Evolutionary conservation across 2,797 vertebrate genomes (phyloP), one percentile per base, ranked within the genome.

Genomic region (Phoeniculus purpureus): DNA sequence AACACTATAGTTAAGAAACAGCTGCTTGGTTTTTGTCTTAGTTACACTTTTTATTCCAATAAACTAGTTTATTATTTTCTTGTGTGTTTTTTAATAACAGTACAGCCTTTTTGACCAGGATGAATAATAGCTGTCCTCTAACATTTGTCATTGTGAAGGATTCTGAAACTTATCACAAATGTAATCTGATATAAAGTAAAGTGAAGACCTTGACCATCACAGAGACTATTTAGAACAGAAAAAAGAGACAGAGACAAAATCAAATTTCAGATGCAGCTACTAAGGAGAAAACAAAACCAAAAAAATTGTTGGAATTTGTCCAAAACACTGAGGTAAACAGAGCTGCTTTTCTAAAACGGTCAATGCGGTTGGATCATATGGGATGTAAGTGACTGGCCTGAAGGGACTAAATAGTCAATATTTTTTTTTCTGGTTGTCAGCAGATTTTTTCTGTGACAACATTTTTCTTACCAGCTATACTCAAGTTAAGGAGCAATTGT

Each of bases 361-460:
- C 43, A 51, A 55, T 45, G 18, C 48, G 23, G 54, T 92, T 73
- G 51, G 88, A 40, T 94, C 65, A 88, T 1, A 7, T 93, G 48
- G 47, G 65, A 15, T 21, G 31, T 65, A 89, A 58, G 47, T 82
- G 72, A 90, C 76, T 90, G 43, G 29, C 52, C 65, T 37, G 77
- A 62, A 80, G 84, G 76, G 68, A 89, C 37, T 90, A 23, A 65
- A 85, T 74, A 59, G 47, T 80, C 73, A 10, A 2, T 77, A 37
- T 37, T 37, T 37, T 87, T 92, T 31, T 87, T 90, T 90, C 79
- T 92, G 66, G 52, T 77, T 96, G 79, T 94, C 92, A 94, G 43
- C 20, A 12, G 80, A 75, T 82, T 92, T 90, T 90, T 82, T 72
- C 52, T 90, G 37, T 94, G 87, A 90, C 83, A 93, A 85, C 25